Base-by-base conservation (phyloP, 2,888 invertebrate species). In the Philereme vetulata region DNA sequence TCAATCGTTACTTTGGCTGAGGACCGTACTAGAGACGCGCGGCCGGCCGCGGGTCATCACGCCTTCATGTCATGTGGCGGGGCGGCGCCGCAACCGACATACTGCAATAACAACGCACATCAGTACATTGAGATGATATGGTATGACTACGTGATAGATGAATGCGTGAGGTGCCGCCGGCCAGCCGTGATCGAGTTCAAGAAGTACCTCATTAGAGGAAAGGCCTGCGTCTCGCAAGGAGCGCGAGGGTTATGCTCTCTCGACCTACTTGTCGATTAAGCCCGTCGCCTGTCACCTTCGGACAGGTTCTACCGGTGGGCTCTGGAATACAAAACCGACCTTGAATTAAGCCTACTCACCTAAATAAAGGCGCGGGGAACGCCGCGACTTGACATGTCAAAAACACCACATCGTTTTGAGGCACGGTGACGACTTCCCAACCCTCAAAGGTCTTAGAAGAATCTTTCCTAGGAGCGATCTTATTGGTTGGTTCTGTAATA, bases 171-270 rank as follows among this genome's bases (percentile, higher is more conserved):
- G 82, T 80, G 81, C 81, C 78, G 75, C 70, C 86, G 84, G 86
- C 85, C 88, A 82, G 79, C 85, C 84, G 76, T 71, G 66, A 72
- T 55, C 55, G 64, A 64, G 59, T 59, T 66, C 66, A 71, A 72
- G 73, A 74, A 81, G 90, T 95, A 96, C 96, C 96, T 96, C 93
- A 95, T 95, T 51, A 93, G 86, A 65, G 96, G 96, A 84, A 94
- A 96, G 56, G 95, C 95, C 92, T 97, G 96, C 67, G 95, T 95
- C 75, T 96, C 95, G 84, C 96, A 96, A 96, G 93, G 72, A 95
- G 93, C 66, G 95, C 94, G 71, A 95, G 93, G 71, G 90, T 93
- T 71, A 88, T 84, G 58, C 72, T 76, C 61, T 74, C 74, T 66
- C 78, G 80, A 74, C 93, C 90, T 76, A 93, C 86, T 71, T 92